phyloP scores from a whole-genome alignment of 2,113 vertebrate species.

The Xiphias gladius region DNA sequence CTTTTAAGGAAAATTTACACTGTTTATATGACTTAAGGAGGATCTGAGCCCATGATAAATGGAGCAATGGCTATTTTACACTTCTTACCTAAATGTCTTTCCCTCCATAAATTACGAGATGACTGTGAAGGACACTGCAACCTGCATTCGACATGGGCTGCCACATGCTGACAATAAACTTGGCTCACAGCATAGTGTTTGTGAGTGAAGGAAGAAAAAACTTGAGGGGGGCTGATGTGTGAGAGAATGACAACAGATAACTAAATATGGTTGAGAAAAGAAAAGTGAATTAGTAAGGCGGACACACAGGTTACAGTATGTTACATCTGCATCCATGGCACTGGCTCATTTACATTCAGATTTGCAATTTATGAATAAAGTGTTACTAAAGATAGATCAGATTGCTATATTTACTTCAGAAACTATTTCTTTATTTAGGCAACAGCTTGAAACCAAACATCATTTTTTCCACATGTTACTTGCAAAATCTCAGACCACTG shows the following conservation, averaged over 20 bases:
- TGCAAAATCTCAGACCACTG: background rate
- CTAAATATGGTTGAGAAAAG: background rate
- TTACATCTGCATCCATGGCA: conserved; percentile 4
- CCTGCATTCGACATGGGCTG: background rate
- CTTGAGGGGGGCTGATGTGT: conserved; percentile 7
- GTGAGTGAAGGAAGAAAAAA: background rate
- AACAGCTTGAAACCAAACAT: background rate
- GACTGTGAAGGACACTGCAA: background rate
- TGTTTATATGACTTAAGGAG: background rate
- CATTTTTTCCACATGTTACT: background rate
- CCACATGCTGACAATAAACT: background rate
- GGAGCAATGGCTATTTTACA: background rate
- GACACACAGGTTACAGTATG: background rate
- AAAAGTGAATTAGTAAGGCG: background rate
- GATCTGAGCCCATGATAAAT: too few relatives aligned
- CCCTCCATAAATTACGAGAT: background rate
- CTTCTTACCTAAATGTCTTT: background rate
- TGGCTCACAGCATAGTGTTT: conserved; percentile 4
- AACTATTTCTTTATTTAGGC: background rate
- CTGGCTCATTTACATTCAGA: background rate
- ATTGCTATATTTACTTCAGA: background rate
- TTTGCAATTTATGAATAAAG: background rate
- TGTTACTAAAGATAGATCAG: background rate
- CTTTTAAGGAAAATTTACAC: background rate
- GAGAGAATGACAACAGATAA: conserved; percentile 20